Base-by-base conservation (phyloP, 1,140 invertebrate genomes). In the Drosophila insularis region DNA sequence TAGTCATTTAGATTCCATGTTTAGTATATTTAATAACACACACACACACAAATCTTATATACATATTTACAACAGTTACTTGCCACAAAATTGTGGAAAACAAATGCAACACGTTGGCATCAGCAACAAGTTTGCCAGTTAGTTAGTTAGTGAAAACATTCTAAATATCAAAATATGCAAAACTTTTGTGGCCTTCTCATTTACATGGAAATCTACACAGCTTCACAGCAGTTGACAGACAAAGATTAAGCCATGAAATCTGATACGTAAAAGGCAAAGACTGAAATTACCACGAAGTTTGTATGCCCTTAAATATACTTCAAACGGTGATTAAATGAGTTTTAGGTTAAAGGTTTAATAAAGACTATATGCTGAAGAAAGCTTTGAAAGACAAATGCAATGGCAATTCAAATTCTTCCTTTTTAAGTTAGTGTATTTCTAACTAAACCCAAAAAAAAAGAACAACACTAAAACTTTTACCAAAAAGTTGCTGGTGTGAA, bases 161-260 rank as follows among this genome's bases (percentile, higher is more conserved):
- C 74, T 54, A 77, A 77, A 77, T 77, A 77, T 77, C 74, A 74
- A 66, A 84, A 79, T 86, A 78, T 78, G 70, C 70, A 40, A 77
- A 85, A 87, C 78, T 85, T 78, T 78, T 87, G 68, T 68, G 62
- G 71, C 53, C 62, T 61, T 77, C 81, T 74, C 81, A 85, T 84
- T 85, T 84, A 80, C 81, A 85, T 85, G 73, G 14, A 55, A 69
- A 85, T 65, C 71, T 66, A 60, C 35, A 63, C 68, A 67, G 43
- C 17, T 67, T 63, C 63, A 60, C 7, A 60, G 27, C 63, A 73
- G 71, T 46, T 68, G 78, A 74, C 81, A 58, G 75, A 62, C 60
- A 56, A 46, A 69, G 74, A 77, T 77, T 77, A 77, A 71, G 73
- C 59, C 55, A 70, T 50, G 62, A 66, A 61, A 61, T 61, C 19